Conservation (phyloP, 2,113 vertebrate species). For the Empidonax alnorum region DNA sequence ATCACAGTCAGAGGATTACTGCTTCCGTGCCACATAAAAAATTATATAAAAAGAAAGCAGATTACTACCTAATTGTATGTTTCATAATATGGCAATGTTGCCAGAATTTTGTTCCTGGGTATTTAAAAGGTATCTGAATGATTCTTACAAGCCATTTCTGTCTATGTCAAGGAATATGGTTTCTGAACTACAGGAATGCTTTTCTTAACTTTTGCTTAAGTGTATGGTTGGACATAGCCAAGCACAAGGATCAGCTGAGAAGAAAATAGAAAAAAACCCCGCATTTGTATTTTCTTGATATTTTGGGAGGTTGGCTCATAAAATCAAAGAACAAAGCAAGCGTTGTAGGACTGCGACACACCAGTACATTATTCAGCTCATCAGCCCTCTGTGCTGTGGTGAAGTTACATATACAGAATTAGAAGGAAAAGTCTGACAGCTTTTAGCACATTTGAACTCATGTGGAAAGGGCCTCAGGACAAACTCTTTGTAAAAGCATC, state of each 20-base stretch:
- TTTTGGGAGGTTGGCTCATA: neutral
- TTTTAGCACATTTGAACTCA: neutral
- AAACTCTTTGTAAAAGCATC: neutral
- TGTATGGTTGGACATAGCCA: neutral
- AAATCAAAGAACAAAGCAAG: neutral
- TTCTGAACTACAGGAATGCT: neutral
- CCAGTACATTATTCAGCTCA: neutral
- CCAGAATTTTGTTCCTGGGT: neutral
- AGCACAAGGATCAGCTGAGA: neutral
- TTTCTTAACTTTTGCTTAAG: neutral
- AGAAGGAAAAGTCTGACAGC: neutral
- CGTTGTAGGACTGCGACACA: neutral
- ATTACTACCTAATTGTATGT: conserved; percentile 21
- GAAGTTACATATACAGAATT: neutral
- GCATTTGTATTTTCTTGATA: neutral
- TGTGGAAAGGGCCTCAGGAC: neutral
- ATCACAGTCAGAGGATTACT: neutral
- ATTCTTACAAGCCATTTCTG: neutral
- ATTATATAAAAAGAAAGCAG: conserved; percentile 5
- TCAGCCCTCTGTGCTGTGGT: neutral
- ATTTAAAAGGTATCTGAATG: neutral
- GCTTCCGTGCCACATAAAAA: neutral
- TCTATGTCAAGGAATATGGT: neutral
- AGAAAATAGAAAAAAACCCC: neutral
- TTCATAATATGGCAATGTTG: neutral